phyloP scores from a whole-genome alignment of 2,113 vertebrate genomes.

The Shinisaurus crocodilurus region DNA sequence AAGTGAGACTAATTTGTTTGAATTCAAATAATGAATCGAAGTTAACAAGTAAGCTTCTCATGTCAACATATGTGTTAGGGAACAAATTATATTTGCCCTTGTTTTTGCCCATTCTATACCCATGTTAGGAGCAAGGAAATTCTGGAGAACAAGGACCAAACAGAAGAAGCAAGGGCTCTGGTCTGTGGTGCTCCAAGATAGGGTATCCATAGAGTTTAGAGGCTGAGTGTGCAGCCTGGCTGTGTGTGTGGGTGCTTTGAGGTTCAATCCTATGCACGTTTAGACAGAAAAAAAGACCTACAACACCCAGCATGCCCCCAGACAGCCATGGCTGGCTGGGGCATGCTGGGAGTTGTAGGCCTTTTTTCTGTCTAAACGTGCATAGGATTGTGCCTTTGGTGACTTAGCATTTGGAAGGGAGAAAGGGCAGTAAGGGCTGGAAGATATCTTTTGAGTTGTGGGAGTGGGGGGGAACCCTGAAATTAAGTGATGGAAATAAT shows the following conservation, averaged over 20 bases:
- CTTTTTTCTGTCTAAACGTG: too few species aligned
- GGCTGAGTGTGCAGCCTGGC: not conserved
- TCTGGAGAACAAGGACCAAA: not conserved
- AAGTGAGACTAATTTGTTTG: not conserved
- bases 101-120: not conserved
- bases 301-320: too few species aligned
- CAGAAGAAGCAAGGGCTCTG: not conserved
- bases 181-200: not conserved
- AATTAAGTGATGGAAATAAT: not conserved
- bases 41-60: not conserved
- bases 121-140: not conserved
- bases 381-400: too few species aligned
- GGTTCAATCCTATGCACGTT: too few species aligned
- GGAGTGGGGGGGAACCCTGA: not conserved
- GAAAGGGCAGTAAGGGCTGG: not conserved
- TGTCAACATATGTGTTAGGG: not conserved
- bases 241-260: not conserved
- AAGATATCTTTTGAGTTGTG: not conserved
- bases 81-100: not conserved
- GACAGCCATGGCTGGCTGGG: too few species aligned
- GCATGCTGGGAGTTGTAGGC: too few species aligned
- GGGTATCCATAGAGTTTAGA: not conserved
- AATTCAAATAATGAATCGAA: not conserved
- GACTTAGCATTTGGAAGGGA: not conserved
- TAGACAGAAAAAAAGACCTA: too few species aligned